phyloP scores from a whole-genome alignment of 2,113 vertebrate genomes.

The Python bivittatus region DNA sequence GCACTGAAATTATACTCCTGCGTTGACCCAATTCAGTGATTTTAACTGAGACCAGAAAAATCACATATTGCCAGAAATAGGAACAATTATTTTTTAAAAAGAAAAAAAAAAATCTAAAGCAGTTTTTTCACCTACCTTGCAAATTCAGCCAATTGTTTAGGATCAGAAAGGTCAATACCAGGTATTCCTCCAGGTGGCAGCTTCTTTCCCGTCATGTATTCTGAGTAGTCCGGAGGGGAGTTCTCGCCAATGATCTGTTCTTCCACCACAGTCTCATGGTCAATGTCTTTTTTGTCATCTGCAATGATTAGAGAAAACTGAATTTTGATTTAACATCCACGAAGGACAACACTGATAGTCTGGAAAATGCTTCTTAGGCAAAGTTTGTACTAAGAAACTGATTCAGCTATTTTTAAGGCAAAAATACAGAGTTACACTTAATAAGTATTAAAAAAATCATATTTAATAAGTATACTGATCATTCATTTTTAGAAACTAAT shows the following conservation, averaged over 20 bases:
- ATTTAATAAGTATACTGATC: background rate
- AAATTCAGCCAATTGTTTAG: slow-evolving; percentile 98
- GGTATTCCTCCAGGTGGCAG: slow-evolving; percentile 97
- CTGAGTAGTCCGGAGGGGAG: slow-evolving; percentile 96
- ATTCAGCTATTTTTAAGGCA: background rate
- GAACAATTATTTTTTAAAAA: background rate
- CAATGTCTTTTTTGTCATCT: slow-evolving; percentile 99
- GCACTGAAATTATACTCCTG: background rate
- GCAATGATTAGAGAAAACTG: slow-evolving; percentile 63
- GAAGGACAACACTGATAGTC: background rate
- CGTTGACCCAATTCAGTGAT: background rate
- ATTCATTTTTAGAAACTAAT: background rate
- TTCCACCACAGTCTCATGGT: slow-evolving; percentile 93
- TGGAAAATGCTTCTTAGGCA: background rate
- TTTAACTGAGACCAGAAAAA: background rate
- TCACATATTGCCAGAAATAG: background rate
- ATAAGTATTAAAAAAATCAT: background rate
- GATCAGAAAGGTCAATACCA: slow-evolving; percentile 96
- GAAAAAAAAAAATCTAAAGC: background rate
- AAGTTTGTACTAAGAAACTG: background rate
- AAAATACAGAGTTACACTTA: background rate
- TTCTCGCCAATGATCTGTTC: slow-evolving; percentile 97
- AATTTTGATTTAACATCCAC: slow-evolving; percentile 28
- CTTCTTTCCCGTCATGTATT: slow-evolving; percentile 99
- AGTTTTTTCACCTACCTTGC: slow-evolving; percentile 82